Evolutionary conservation across 2,113 vertebrate genomes (phyloP).

Genomic region (Equus przewalskii): DNA sequence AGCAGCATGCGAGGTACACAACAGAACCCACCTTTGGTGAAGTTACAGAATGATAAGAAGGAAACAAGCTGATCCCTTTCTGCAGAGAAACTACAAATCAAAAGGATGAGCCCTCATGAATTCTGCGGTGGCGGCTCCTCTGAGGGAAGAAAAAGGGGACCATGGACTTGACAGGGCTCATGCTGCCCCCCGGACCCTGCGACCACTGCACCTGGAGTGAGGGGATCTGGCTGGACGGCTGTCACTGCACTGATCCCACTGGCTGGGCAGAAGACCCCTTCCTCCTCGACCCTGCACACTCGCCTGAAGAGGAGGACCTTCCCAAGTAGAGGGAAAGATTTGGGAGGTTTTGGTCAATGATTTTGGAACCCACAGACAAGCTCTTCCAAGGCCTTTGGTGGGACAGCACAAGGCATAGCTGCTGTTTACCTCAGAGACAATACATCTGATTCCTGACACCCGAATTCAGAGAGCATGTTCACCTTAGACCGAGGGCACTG

Average conservation of each 20-base stretch:
- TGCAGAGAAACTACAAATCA: neutral
- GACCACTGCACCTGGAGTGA: too few relatives aligned
- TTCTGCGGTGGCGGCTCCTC: neutral
- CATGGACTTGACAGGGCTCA: neutral
- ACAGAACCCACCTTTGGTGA: neutral
- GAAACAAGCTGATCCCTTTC: neutral
- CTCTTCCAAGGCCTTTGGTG: neutral
- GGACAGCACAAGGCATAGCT: neutral
- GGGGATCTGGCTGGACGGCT: too few relatives aligned
- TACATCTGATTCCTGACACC: neutral
- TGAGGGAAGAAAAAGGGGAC: neutral
- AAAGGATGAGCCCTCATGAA: neutral
- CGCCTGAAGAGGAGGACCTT: neutral
- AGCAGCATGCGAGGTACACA: neutral
- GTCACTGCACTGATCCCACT: neutral
- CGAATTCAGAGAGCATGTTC: neutral
- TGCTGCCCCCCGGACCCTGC: neutral
- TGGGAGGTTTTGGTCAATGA: neutral
- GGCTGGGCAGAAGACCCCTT: neutral
- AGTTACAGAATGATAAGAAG: neutral
- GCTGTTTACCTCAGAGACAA: neutral
- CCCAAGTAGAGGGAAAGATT: neutral
- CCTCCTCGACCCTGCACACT: too few relatives aligned
- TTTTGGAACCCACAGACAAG: neutral
- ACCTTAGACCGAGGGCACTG: neutral